Evolutionary conservation across 2,113 vertebrate genomes (phyloP), one percentile per base, ranked within the genome.

Genomic region (Chitala chitala): DNA sequence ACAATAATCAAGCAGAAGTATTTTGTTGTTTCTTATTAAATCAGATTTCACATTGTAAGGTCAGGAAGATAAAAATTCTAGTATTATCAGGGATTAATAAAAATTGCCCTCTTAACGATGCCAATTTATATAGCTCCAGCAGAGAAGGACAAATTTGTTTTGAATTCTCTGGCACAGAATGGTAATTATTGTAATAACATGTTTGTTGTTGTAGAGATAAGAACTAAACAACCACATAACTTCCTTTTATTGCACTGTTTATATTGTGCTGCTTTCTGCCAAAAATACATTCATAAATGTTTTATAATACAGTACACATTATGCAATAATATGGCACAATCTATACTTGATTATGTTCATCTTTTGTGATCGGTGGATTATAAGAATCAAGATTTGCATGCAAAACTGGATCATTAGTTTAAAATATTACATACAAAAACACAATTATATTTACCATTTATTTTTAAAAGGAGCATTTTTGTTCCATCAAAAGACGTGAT

Each of bases 231-330:
- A 55, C 10, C 31, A 53, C 3, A 40, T 36, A 42, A 58, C 53
- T 72, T 59, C 38, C 53, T 40, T 72, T 72, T 24, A 17, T 56
- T 58, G 22, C n/a, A 5, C 31, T 53, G 69, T 71, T 55, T 56
- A 40, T 24, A 24, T 71, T 56, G 33, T 38, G 13, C 12, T 42
- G 51, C 24, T 54, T 72, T 72, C 24, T 42, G 54, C 31, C 70
- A 46, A 58, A 40, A 63, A 72, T 36, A 42, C 13, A 55, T 58
- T 12, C 38, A 68, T 68, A 22, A 68, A 68, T 68, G 44, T 24
- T 46, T 68, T 26, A 68, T 68, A 38, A 38, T 68, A 68, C 40
- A 10, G 42, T 68, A 68, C 40, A 10, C 15, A 10, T 68, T 68
- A 68, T 46, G 42, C 17, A 48, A 66, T 31, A 64, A 64, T 42